Conservation (phyloP, 1,140 invertebrate genomes). For the Zaprionus taronus region DNA sequence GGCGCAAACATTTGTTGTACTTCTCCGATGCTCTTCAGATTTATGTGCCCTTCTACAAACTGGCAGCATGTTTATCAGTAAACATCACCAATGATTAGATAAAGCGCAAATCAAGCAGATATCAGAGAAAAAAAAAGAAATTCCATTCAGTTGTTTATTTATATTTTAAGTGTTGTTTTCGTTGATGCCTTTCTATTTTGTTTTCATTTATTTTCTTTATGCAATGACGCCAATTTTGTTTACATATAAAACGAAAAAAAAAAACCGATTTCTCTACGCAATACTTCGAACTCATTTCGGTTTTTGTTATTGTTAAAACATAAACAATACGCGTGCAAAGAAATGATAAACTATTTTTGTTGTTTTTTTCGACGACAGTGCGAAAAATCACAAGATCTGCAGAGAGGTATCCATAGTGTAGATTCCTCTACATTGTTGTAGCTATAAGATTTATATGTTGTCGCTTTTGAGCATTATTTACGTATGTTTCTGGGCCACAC, state of each 20-base stretch:
- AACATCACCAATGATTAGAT: slow-evolving; percentile 64
- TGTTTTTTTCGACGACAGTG: slow-evolving; percentile 9
- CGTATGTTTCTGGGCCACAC: neutral
- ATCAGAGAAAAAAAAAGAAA: slow-evolving; percentile 8
- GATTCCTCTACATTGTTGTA: neutral
- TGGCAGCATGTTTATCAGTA: slow-evolving; percentile 46
- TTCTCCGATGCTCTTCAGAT: slow-evolving; percentile 38
- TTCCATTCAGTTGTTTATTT: slow-evolving; percentile 56
- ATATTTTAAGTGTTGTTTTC: slow-evolving; percentile 62
- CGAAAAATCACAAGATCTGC: slow-evolving; percentile 57
- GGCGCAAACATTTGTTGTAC: slow-evolving; percentile 52
- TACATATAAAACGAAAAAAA: slow-evolving; percentile 36
- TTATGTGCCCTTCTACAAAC: slow-evolving; percentile 28
- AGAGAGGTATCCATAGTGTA: neutral
- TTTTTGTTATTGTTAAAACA: slow-evolving; percentile 32
- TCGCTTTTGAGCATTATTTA: neutral
- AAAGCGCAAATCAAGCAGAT: slow-evolving; percentile 12
- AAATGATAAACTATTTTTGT: slow-evolving; percentile 47
- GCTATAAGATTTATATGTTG: slow-evolving; percentile 2
- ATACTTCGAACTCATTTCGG: slow-evolving; percentile 41
- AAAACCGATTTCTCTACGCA: slow-evolving; percentile 41
- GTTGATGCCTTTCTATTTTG: slow-evolving; percentile 35
- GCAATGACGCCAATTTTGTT: slow-evolving; percentile 75
- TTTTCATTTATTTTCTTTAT: slow-evolving; percentile 45
- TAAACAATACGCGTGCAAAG: slow-evolving; percentile 62